Evolutionary conservation across 2,113 vertebrate genomes (phyloP), one percentile per base, ranked within the genome.

Genomic region (Entosphenus tridentatus): DNA sequence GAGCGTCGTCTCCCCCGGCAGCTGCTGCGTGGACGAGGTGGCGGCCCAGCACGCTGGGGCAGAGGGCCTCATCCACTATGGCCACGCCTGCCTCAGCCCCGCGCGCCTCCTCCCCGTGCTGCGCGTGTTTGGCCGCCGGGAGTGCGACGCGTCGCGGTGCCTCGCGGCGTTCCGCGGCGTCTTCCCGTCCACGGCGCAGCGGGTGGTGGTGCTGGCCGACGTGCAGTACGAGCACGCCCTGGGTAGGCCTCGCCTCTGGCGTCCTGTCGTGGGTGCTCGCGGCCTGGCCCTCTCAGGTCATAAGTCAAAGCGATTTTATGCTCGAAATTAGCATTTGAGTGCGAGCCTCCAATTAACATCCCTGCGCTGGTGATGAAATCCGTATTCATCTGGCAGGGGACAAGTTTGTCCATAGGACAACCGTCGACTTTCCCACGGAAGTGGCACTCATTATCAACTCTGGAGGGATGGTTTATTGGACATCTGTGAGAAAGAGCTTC

Each of bases 11-110:
- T 57, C 72, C 39, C 14, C 57, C 67, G 10, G 6, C 80, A 98
- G 93, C 65, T 98, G 92, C 80, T 96, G 93, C 18, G 89, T 96
- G 75, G 90, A 96, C 4, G 87, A 92, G 56, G 84, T 96, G 9
- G 86, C 90, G 0, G 89, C 92, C 0, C 86, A 96, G 58, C 92
- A 96, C 1, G 81, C 77, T 0, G 78, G 75, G 2, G 88, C 86
- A 0, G 80, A 87, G 71, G 85, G 83, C 7, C 79, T 96, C 7
- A 77, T 96, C 68, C 93, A 96, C 77, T 98, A 90, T 16, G 87
- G 87, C 69, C 72, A 78, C 1, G 77, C 87, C 11, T 98, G 93
- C 74, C 84, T 96, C 73, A 98, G 89, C 71, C 86, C 85, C 2
- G 83, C 83, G 54, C 68, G 73, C 2, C 77, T 82, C 13, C 78